Evolutionary conservation across 2,113 vertebrate species (phyloP).

Genomic region (Mastomys coucha): DNA sequence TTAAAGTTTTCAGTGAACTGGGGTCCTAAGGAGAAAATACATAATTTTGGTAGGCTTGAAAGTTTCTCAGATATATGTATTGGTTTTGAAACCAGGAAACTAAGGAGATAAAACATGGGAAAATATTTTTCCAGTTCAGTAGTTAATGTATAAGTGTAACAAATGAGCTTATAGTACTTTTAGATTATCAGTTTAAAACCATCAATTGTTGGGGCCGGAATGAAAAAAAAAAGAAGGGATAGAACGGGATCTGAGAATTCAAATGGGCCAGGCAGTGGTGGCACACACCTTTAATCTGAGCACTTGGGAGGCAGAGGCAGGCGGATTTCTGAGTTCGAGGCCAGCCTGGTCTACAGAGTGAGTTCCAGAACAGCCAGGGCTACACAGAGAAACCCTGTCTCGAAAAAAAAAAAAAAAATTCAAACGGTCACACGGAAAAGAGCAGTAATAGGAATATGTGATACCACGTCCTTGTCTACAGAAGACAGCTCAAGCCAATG

Average conservation of each 20-base stretch:
- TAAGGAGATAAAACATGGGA: neutral
- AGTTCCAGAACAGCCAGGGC: too few species aligned
- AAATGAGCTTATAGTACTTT: neutral
- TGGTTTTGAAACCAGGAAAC: slow-evolving; percentile 2
- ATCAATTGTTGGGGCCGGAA: neutral
- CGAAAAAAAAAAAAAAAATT: too few species aligned
- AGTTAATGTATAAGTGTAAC: neutral
- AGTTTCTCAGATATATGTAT: neutral
- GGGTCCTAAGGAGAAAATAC: neutral
- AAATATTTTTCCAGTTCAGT: neutral
- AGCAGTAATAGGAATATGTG: neutral
- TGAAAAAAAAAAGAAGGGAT: slow-evolving; percentile 10
- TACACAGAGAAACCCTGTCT: too few species aligned
- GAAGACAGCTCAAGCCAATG: neutral
- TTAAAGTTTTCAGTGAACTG: slow-evolving; percentile 16
- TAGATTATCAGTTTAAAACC: neutral
- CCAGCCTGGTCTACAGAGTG: too few species aligned
- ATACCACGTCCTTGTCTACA: neutral
- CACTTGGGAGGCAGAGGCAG: too few species aligned
- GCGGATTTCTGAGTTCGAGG: too few species aligned
- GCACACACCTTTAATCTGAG: too few species aligned
- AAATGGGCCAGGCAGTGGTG: too few species aligned
- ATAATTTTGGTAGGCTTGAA: neutral
- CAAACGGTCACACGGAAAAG: neutral
- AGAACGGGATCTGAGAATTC: neutral